Evolutionary conservation across 2,888 invertebrate species (phyloP), one percentile per base, ranked within the genome.

Genomic region (Saturnia pavonia): DNA sequence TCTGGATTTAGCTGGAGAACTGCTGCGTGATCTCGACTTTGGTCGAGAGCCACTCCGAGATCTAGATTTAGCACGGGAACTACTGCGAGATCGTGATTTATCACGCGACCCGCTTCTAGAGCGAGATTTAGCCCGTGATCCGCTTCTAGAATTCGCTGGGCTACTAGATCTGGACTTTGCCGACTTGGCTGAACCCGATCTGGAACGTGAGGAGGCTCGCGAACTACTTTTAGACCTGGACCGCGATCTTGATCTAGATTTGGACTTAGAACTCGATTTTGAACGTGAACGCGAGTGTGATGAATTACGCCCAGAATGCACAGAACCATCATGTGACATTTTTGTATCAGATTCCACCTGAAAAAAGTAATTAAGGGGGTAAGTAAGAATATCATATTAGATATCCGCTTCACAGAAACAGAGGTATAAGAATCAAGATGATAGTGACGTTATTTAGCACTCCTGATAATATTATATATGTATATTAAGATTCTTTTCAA

Each of bases 311-410:
- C 69, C 48, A 0, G 88, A 87, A 68, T 83, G 82, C 51, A 85
- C 82, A 48, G 91, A 89, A 2, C 90, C 88, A 27, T 86, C 88
- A 68, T 83, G 86, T 0, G 91, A 91, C 90, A 89, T 90, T 78
- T 86, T 89, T 2, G 89, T 82, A 6, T 82, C 85, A 0, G 90
- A 91, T 45, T 85, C 91, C 71, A 78, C 88, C 90, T 91, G 81
- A 8, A 63, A 48, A 12, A 60, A 54, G 22, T 19, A 51, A 25
- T 68, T 25, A 65, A 19, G 8, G 1, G 22, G 1, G 40, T 66
- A 51, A 27, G 2, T 60, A 60, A 25, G 22, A 27, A 60, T 16
- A 60, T 27, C 27, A 60, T 60, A 14, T 54, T 19, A 9, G 51
- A 22, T 54, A n/a, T 54, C 51, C 14, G 14, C 45, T 16, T 16